Conservation (phyloP, 2,113 vertebrate genomes). For the Dipodomys merriami region DNA sequence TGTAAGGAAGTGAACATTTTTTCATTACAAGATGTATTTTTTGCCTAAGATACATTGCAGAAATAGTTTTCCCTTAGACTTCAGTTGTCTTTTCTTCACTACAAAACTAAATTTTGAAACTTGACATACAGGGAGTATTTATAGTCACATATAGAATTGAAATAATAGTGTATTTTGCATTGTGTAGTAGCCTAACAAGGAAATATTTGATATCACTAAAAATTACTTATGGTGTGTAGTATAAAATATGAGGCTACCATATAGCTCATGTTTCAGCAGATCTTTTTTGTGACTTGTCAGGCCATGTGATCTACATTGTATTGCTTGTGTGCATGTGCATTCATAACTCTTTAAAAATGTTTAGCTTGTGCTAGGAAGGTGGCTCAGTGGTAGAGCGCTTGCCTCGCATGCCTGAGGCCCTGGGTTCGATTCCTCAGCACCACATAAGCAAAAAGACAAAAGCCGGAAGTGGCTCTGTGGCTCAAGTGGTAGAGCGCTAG, state of each 20-base stretch:
- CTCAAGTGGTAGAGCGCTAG: too few species aligned
- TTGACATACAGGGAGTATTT: neutral
- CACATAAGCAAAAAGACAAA: too few species aligned
- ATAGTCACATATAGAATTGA: neutral
- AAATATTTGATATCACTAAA: slow-evolving; percentile 3
- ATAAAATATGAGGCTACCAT: neutral
- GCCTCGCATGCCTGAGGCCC: too few species aligned
- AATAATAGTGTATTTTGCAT: neutral
- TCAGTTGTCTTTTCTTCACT: neutral
- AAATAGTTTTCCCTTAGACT: neutral
- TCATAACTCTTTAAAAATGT: neutral
- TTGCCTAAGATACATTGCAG: neutral
- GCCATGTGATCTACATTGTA: neutral
- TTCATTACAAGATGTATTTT: neutral
- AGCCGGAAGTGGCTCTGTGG: too few species aligned
- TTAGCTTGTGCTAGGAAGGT: too few species aligned
- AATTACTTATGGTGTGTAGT: neutral
- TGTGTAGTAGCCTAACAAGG: slow-evolving; percentile 43
- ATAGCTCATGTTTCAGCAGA: neutral
- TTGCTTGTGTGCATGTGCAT: neutral
- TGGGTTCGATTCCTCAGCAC: too few species aligned
- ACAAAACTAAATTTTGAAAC: neutral
- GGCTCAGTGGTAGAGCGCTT: too few species aligned
- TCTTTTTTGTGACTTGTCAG: neutral
- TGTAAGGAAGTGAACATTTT: neutral